Percentiles rank a stretch among this genome's conserved stretches.
phyloP scores from a whole-genome alignment of 1,140 invertebrate species.

The Hesperophylax magnus region DNA sequence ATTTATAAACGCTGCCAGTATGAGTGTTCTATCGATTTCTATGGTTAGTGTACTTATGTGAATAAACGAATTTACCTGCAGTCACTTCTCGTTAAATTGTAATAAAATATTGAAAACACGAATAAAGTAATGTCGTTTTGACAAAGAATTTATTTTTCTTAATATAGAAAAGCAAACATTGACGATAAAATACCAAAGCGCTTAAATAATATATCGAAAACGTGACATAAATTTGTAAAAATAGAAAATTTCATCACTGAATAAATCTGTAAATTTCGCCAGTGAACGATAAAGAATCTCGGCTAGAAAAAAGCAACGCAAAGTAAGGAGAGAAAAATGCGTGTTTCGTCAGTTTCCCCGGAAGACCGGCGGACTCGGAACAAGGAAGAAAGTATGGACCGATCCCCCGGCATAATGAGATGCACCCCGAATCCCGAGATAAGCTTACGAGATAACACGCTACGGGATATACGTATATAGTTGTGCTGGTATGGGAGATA shows the following conservation, averaged over 20 bases:
- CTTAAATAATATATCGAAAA: too few species aligned
- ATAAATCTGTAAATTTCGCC: slow-evolving; percentile 32
- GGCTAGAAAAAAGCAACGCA: background rate
- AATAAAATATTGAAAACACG: too few species aligned
- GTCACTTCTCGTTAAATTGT: too few species aligned
- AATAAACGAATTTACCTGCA: too few species aligned
- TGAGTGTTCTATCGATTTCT: too few species aligned
- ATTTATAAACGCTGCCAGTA: too few species aligned
- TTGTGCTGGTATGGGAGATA: background rate
- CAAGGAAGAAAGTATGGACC: slow-evolving; percentile 9
- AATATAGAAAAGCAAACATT: too few species aligned
- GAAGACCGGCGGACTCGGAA: background rate
- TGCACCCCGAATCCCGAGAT: slow-evolving; percentile 57
- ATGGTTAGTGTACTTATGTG: too few species aligned
- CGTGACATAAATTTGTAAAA: background rate
- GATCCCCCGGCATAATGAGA: slow-evolving; percentile 48
- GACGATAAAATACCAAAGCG: too few species aligned
- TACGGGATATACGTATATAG: background rate
- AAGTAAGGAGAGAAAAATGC: background rate
- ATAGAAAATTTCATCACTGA: slow-evolving; percentile 7
- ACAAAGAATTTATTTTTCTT: too few species aligned
- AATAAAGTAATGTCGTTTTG: too few species aligned
- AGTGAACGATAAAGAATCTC: background rate
- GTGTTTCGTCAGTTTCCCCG: slow-evolving; percentile 29
- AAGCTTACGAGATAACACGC: slow-evolving; percentile 52